Conservation (phyloP, 2,113 vertebrate genomes). For the Tragulus kanchil region DNA sequence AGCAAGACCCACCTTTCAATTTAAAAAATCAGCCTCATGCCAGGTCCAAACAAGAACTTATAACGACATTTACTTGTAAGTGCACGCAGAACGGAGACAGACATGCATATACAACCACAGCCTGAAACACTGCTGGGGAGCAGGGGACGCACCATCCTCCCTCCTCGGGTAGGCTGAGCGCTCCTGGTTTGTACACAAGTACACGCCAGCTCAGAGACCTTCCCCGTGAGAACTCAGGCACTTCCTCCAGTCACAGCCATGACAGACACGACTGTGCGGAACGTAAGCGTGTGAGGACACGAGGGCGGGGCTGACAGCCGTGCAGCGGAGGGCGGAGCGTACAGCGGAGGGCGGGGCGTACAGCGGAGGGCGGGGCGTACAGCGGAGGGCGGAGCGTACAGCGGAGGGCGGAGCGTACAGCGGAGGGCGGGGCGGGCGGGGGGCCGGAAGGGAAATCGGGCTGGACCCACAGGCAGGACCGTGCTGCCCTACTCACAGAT, state of each 20-base stretch:
- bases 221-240: background rate
- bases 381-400: background rate
- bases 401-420: background rate
- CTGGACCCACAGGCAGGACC: background rate
- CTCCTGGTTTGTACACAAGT: background rate
- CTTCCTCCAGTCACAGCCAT: rapidly evolving
- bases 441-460: background rate
- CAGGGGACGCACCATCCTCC: no score
- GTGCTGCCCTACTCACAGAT: constrained; percentile 91
- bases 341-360: background rate
- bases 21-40: background rate
- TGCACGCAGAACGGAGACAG: background rate
- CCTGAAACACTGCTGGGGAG: background rate
- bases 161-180: rapidly evolving
- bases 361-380: rapidly evolving
- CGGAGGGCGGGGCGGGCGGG: background rate
- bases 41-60: background rate
- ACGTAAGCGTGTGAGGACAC: rapidly evolving
- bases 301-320: background rate
- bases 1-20: background rate
- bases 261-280: rapidly evolving
- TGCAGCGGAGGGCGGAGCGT: no score
- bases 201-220: rapidly evolving
- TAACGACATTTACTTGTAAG: background rate
- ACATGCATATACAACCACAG: background rate